Conservation (phyloP, 2,113 vertebrate genomes). For the Macroglossus sobrinus region DNA sequence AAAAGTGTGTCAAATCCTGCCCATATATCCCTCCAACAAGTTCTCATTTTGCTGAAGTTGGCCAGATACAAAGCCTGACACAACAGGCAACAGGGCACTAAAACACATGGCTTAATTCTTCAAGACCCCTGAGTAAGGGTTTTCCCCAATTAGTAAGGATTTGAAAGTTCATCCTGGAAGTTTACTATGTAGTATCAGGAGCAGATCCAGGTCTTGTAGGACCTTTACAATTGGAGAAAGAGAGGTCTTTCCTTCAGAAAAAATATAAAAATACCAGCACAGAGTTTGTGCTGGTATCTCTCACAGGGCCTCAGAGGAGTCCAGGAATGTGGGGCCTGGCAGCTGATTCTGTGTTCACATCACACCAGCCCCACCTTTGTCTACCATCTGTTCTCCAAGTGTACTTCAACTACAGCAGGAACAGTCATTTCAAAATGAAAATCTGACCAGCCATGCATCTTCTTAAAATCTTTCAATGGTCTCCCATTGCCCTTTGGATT, state of each 20-base stretch:
- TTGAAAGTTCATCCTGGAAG: neutral
- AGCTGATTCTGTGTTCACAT: neutral
- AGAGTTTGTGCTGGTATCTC: neutral
- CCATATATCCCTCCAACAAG: neutral
- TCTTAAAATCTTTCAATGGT: neutral
- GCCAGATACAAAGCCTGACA: neutral
- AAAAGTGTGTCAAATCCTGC: neutral
- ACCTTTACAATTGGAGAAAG: neutral
- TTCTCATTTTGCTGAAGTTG: neutral
- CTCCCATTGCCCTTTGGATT: neutral
- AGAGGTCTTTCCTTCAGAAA: neutral
- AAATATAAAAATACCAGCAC: neutral
- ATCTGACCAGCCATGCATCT: neutral
- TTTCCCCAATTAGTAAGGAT: neutral
- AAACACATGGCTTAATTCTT: neutral
- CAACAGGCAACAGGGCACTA: neutral
- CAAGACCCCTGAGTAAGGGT: neutral
- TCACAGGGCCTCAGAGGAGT: neutral
- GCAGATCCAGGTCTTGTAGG: neutral
- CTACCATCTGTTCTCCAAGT: neutral
- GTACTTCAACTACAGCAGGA: neutral
- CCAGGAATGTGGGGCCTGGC: neutral
- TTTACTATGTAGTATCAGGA: neutral
- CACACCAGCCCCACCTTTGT: neutral
- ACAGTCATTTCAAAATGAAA: neutral